Percentiles rank a stretch among this genome's conserved stretches.
phyloP scores from a whole-genome alignment of 2,888 invertebrate genomes.

The Pachymerium ferrugineum region DNA sequence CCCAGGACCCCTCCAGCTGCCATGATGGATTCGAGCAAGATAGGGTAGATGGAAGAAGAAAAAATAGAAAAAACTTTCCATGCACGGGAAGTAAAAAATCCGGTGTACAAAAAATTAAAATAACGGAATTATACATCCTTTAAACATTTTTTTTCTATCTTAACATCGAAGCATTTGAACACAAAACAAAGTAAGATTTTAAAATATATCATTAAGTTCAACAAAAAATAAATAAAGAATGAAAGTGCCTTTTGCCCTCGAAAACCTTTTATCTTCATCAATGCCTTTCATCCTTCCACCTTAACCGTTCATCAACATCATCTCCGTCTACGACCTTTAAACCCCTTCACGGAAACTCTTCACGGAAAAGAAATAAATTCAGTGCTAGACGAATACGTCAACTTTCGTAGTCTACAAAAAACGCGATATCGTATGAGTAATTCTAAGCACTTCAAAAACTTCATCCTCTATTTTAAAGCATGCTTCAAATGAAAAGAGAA shows the following conservation, averaged over 20 bases:
- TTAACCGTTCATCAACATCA: constrained; percentile 10
- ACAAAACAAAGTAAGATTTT: no score
- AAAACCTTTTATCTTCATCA: neutral
- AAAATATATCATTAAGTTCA: neutral
- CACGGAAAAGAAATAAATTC: constrained; percentile 17
- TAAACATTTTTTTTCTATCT: no score
- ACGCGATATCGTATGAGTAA: constrained; percentile 11
- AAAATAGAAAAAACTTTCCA: neutral
- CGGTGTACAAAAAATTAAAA: neutral
- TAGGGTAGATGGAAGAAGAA: neutral
- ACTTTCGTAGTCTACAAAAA: neutral
- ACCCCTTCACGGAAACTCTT: neutral
- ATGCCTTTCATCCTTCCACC: neutral
- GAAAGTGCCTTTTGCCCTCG: neutral
- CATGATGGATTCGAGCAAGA: neutral
- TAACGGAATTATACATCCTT: no score
- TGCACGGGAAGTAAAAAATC: neutral
- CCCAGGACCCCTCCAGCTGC: neutral
- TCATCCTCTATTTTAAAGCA: neutral
- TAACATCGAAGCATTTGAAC: no score
- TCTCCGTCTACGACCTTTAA: constrained; percentile 15
- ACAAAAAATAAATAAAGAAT: neutral
- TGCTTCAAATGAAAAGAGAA: neutral
- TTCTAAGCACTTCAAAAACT: neutral
- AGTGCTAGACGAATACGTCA: constrained; percentile 7